phyloP scores from a whole-genome alignment of 2,797 vertebrate species.

The Enteromius mattozi region DNA sequence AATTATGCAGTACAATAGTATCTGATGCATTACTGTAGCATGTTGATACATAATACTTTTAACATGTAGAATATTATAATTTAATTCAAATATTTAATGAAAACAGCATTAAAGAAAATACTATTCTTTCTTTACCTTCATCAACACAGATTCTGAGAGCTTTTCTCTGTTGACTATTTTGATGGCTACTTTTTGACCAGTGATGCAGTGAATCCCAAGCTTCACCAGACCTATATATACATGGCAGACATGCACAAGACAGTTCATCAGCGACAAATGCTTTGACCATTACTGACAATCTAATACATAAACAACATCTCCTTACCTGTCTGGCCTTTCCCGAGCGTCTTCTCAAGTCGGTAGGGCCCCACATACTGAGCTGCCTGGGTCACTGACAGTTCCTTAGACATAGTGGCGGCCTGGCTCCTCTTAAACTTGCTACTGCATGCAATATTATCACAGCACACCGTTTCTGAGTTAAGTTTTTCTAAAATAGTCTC shows the following conservation, averaged over 20 bases:
- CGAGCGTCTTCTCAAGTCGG: constrained; percentile 92
- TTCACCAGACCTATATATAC: constrained; percentile 88
- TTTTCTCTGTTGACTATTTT: constrained; percentile 97
- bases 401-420: constrained; percentile 84
- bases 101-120: no score
- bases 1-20: background rate
- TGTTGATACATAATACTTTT: background rate
- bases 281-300: background rate
- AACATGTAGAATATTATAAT: background rate
- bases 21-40: background rate
- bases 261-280: background rate
- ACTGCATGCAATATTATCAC: constrained; percentile 62
- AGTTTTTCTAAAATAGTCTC: constrained; percentile 27
- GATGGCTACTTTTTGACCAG: constrained; percentile 93
- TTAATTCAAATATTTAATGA: background rate
- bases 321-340: constrained; percentile 94
- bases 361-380: constrained; percentile 95
- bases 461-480: constrained; percentile 10
- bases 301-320: background rate
- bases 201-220: constrained; percentile 91
- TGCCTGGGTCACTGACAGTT: constrained; percentile 83
- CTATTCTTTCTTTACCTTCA: constrained; percentile 82
- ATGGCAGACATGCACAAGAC: constrained; percentile 22
- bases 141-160: constrained; percentile 91
- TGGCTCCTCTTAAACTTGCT: constrained; percentile 56